phyloP scores from a whole-genome alignment of 2,113 vertebrate genomes.

The Prunella fulvescens region DNA sequence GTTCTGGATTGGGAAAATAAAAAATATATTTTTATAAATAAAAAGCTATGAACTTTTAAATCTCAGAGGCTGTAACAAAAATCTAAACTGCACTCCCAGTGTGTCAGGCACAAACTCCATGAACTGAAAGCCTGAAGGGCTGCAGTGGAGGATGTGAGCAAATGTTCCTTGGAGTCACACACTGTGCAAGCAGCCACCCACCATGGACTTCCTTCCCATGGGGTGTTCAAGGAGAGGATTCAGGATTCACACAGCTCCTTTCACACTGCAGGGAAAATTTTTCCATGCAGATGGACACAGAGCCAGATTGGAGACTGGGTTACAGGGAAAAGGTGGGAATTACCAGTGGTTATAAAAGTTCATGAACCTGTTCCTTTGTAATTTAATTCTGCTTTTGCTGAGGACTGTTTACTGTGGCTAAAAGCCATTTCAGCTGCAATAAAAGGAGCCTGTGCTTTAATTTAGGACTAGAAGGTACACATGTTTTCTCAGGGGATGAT shows the following conservation, averaged over 20 bases:
- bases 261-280: not conserved
- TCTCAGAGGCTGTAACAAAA: not conserved
- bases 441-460: not conserved
- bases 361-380: not conserved
- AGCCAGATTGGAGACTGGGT: fast-evolving
- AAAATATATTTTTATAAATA: not conserved
- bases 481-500: not conserved
- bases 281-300: not conserved
- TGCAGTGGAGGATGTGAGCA: not conserved
- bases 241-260: not conserved
- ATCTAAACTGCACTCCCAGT: not conserved
- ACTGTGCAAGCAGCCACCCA: not conserved
- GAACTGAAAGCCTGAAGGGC: not conserved
- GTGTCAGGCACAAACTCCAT: not conserved
- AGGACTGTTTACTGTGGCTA: not conserved
- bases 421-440: not conserved
- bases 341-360: not conserved
- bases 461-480: not conserved
- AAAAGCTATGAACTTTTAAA: not conserved
- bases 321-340: not conserved
- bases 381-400: not conserved
- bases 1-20: not conserved
- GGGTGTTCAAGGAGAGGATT: not conserved
- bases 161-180: not conserved
- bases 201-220: fast-evolving